phyloP scores from a whole-genome alignment of 1,140 invertebrate species.

The Diachasma alloeum region DNA sequence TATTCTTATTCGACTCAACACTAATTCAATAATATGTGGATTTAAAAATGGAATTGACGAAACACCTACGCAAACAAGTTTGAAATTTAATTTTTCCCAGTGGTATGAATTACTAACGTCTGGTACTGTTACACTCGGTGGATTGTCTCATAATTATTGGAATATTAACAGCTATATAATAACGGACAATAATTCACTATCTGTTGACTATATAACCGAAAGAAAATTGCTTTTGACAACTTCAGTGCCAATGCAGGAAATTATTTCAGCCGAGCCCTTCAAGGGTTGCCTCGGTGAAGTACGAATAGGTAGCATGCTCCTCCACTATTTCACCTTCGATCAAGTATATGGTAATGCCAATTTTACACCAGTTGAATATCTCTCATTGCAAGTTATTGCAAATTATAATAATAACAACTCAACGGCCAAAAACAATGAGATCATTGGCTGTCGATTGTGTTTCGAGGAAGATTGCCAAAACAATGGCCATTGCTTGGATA shows the following conservation, averaged over 20 bases:
- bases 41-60: conserved; percentile 51
- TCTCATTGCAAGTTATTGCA: conserved; percentile 60
- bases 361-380: conserved; percentile 63
- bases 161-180: conserved; percentile 52
- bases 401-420: conserved; percentile 28
- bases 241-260: conserved; percentile 44
- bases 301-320: conserved; percentile 80
- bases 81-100: conserved; percentile 65
- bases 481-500: conserved; percentile 81
- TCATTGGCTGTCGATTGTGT: conserved; percentile 80
- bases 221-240: conserved; percentile 48
- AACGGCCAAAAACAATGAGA: too few relatives aligned
- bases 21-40: conserved; percentile 65
- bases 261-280: conserved; percentile 66
- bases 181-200: conserved; percentile 31
- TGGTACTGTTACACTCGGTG: conserved; percentile 62
- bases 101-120: conserved; percentile 69
- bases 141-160: conserved; percentile 44
- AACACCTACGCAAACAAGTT: conserved; percentile 38
- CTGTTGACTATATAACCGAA: conserved; percentile 46
- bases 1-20: conserved; percentile 67
- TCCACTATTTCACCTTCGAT: conserved; percentile 86
- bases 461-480: conserved; percentile 88
- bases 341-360: conserved; percentile 74
- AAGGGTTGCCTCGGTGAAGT: conserved; percentile 93